Evolutionary conservation across 2,113 vertebrate genomes (phyloP).

Genomic region (Oncorhynchus nerka): DNA sequence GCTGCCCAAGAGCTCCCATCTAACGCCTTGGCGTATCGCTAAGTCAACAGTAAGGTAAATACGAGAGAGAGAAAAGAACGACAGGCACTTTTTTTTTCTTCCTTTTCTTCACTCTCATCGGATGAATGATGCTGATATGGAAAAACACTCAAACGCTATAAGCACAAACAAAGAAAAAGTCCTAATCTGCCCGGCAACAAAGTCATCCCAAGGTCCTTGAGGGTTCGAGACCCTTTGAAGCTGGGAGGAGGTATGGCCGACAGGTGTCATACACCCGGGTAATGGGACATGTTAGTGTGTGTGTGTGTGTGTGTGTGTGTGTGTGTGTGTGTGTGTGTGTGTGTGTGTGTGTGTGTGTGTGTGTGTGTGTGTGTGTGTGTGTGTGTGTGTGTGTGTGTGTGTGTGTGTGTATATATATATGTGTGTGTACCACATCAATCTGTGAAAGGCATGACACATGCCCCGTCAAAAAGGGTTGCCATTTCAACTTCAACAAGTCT

Average conservation of each 20-base stretch:
- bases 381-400: background rate
- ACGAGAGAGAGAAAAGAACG: slow-evolving; percentile 58
- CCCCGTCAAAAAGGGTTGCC: no score
- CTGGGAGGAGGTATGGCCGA: slow-evolving; percentile 34
- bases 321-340: background rate
- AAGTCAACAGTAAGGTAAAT: slow-evolving; percentile 77
- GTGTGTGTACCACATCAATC: background rate
- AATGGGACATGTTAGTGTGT: slow-evolving; percentile 20
- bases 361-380: background rate
- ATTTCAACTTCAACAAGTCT: no score
- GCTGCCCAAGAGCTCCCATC: slow-evolving; percentile 64
- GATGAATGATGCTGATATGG: slow-evolving; percentile 69
- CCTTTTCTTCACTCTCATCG: slow-evolving; percentile 62
- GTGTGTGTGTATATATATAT: background rate
- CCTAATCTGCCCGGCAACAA: slow-evolving; percentile 68
- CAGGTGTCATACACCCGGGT: slow-evolving; percentile 27
- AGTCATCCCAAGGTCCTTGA: slow-evolving; percentile 74
- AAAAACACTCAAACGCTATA: slow-evolving; percentile 67
- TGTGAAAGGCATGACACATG: background rate
- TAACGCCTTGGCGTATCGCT: slow-evolving; percentile 68
- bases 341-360: background rate
- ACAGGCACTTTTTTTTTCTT: slow-evolving; percentile 57
- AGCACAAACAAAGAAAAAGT: slow-evolving; percentile 33
- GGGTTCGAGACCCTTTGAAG: slow-evolving; percentile 47
- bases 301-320: background rate